These are phyloP conservation scores for Helicoverpa armigera DNA, from an alignment of 1,140 invertebrate genomes.

Conservation along the genomic window DNA sequence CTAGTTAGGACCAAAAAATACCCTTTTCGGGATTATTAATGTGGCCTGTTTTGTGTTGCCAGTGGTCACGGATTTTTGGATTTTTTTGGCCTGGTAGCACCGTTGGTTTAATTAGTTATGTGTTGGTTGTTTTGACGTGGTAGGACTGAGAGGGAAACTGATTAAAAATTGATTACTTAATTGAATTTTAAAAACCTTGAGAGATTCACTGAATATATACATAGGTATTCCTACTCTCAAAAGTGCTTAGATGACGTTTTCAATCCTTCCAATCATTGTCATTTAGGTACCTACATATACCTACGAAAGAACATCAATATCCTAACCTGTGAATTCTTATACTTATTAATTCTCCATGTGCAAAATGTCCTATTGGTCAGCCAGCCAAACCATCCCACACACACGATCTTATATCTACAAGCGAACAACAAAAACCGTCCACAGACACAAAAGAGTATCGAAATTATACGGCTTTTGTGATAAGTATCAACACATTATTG, in stretches of 20 bases:
- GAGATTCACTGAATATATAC: too few relatives aligned
- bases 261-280: too few relatives aligned
- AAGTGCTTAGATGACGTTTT: too few relatives aligned
- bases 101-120: too few relatives aligned
- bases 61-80: not conserved
- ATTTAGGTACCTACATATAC: too few relatives aligned
- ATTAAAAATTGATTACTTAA: too few relatives aligned
- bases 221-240: too few relatives aligned
- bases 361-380: not conserved
- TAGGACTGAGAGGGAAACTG: too few relatives aligned
- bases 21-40: constrained; percentile 17
- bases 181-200: too few relatives aligned
- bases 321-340: not conserved
- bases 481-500: constrained; percentile 41
- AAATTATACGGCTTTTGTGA: constrained; percentile 30
- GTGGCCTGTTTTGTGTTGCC: not conserved
- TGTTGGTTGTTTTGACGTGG: too few relatives aligned
- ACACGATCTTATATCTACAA: not conserved
- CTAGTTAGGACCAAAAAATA: constrained; percentile 6
- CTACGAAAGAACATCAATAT: not conserved
- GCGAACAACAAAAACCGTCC: not conserved
- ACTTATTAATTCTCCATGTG: too few relatives aligned
- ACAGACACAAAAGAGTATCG: constrained; percentile 2
- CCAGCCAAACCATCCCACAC: not conserved
- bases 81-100: not conserved